Evolutionary conservation across 2,113 vertebrate species (phyloP).

Genomic region (Brachypteracias leptosomus): DNA sequence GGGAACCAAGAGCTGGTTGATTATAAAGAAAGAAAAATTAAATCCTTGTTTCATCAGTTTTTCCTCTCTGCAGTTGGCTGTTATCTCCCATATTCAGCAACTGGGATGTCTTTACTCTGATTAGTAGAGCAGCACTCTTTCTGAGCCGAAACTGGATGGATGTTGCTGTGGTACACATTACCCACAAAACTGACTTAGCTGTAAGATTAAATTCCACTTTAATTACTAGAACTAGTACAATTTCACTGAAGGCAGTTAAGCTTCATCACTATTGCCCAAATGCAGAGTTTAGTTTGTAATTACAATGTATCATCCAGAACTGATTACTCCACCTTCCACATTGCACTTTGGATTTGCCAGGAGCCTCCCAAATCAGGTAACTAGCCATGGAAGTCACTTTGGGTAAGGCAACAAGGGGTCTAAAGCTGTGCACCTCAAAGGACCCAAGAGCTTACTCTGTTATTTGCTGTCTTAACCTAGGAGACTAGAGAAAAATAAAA

Average conservation of each 20-base stretch:
- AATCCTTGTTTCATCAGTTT: neutral
- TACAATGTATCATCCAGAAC: neutral
- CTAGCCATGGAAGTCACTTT: neutral
- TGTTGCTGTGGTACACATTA: neutral
- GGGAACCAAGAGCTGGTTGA: neutral
- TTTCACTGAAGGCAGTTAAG: neutral
- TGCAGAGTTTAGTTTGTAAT: neutral
- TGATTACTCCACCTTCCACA: neutral
- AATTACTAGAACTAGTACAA: neutral
- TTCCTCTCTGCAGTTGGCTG: neutral
- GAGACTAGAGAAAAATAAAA: neutral
- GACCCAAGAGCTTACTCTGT: neutral
- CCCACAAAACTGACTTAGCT: neutral
- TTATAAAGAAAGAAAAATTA: neutral
- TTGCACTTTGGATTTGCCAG: neutral
- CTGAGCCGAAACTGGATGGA: neutral
- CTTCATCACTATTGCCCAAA: neutral
- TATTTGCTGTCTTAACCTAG: neutral
- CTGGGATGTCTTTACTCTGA: neutral
- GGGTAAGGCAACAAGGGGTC: accelerated
- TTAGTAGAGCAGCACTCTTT: neutral
- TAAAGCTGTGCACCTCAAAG: neutral
- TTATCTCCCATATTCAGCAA: neutral
- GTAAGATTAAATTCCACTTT: neutral
- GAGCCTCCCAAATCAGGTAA: neutral